Evolutionary conservation across 2,113 vertebrate genomes (phyloP), one percentile per base, ranked within the genome.

Genomic region (Plecotus auritus): DNA sequence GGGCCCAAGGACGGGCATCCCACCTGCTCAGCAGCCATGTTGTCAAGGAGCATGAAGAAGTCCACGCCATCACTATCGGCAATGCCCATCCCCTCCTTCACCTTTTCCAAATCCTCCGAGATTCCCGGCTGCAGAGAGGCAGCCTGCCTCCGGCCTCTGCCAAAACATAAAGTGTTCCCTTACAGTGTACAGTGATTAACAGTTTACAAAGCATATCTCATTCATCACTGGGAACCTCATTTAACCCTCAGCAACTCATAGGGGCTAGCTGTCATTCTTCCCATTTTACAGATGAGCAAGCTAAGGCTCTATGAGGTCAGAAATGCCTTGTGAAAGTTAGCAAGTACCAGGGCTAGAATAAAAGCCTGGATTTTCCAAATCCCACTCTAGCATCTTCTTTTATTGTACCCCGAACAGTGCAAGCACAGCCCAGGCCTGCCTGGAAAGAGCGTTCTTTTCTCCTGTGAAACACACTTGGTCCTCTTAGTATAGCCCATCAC

Each of bases 1-100:
- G 17, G 6, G 32, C n/a, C 37, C 4, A 0, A 17, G 61, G 45
- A 0, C 1, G 37, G 89, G 45, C 22, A 9, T n/a, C 97, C 98
- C 96, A 99, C 99, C 99, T 99, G 98, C 98, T 99, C 99, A 51
- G 99, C 99, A 95, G 98, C 98, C 98, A 99, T 95, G 96, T 99
- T 99, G 97, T 99, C 99, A 5, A 99, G 97, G 92, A 99, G 99
- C 90, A 98, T 87, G 96, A 99, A 98, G 98, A 99, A 99, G 97
- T 99, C 99, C 51, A 99, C 93, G 2, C 74, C 76, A 1, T 99
- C 95, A n/a, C 98, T 97, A 51, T 40, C 56, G 30, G 96, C 92
- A n/a, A 99, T 98, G 85, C 99, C 99, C 98, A 99, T 88, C 5
- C 88, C 98, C 3, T 95, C 96, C 95, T 99, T 99, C 98, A 99